Conservation (phyloP, 1,140 invertebrate species). For the Sesamia nonagrioides region DNA sequence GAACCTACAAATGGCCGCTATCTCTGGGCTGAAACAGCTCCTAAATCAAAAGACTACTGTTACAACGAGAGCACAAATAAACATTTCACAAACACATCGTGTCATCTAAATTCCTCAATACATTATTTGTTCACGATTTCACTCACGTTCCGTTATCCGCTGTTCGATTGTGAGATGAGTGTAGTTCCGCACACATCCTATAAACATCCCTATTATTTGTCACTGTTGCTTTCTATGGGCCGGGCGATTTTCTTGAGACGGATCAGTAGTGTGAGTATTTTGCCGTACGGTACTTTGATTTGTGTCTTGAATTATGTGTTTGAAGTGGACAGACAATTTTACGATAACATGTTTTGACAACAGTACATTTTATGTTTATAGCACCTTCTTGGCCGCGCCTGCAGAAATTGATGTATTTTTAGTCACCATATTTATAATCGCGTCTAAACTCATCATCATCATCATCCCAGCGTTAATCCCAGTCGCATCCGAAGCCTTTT, state of each 20-base stretch:
- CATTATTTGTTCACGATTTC: slow-evolving; percentile 29
- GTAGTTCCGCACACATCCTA: slow-evolving; percentile 12
- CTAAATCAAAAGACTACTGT: background rate
- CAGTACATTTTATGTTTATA: no score
- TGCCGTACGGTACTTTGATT: background rate
- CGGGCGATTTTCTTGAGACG: slow-evolving; percentile 32
- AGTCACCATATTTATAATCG: no score
- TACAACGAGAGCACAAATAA: background rate
- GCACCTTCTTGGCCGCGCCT: no score
- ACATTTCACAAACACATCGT: slow-evolving; percentile 18
- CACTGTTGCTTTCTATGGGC: slow-evolving; percentile 15
- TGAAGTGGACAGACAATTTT: background rate
- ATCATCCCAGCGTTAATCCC: no score
- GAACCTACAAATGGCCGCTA: no score
- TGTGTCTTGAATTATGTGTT: background rate
- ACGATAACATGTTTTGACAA: background rate
- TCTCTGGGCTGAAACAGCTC: no score
- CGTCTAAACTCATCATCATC: no score
- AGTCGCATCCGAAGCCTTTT: no score
- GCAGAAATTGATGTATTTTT: no score
- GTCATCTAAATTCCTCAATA: slow-evolving; percentile 9
- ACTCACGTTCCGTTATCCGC: slow-evolving; percentile 29
- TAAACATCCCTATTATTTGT: slow-evolving; percentile 31
- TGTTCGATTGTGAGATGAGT: slow-evolving; percentile 9
- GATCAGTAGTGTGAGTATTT: background rate